Evolutionary conservation across 2,113 vertebrate species (phyloP), one percentile per base, ranked within the genome.

Genomic region (Anseranas semipalmata): DNA sequence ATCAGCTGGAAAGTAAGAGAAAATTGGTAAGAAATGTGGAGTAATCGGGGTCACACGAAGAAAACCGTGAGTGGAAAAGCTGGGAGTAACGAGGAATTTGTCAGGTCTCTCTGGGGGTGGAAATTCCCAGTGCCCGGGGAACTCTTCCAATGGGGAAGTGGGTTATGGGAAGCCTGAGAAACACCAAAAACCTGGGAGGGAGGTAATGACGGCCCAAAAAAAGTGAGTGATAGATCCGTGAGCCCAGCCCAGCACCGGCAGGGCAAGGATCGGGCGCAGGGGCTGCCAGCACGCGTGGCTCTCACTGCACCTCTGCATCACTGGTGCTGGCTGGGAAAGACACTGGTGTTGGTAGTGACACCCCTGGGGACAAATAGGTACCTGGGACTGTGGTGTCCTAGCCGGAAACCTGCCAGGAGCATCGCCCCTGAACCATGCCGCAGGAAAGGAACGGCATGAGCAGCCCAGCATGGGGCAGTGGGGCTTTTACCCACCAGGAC

Each of bases 361-460:
- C 32, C 19, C 12, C 0, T n/a, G 22, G 35, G 78, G 33, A 56
- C 35, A 78, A 78, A 53, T 16, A 50, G 25, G 45, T 7, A 16
- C 45, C 33, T 15, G 70, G 35, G 30, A 27, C 59, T 22, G 35
- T 15, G 33, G 6, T 15, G 46, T 43, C 82, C 33, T 63, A 9
- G 2, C 25, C 35, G 43, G 41, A 93, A 62, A 6, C 33, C 27
- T 28, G 2, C 33, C 46, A 30, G 25, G 17, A 82, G 14, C 43
- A 28, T 65, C 48, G 9, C 2, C 5, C 25, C 14, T 39, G 16
- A 50, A 12, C 19, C 25, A 32, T 2, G 3, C 9, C 0, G 0
- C 13, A 24, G 71, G 8, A 59, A 45, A 24, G 17, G 32, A 79
- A 14, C 0, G 14, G 27, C 10, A 20, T 2, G 16, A 46, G 25